Conservation (phyloP, 2,888 invertebrate species). For the Copidosoma aretas region DNA sequence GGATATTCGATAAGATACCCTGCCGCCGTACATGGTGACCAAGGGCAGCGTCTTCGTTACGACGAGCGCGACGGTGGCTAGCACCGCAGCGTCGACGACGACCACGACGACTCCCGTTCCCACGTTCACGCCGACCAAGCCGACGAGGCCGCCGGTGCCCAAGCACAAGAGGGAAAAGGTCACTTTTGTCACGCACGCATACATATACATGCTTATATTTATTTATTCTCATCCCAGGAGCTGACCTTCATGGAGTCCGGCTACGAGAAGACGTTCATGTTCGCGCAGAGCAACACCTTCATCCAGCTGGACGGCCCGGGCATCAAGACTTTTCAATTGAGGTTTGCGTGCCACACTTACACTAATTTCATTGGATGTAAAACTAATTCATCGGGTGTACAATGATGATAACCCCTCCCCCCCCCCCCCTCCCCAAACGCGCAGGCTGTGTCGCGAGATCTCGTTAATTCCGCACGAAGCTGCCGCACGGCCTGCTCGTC, state of each 20-base stretch:
- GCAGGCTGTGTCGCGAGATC: conserved; percentile 84
- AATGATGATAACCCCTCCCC: too few relatives aligned
- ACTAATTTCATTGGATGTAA: too few relatives aligned
- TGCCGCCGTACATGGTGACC: conserved; percentile 64
- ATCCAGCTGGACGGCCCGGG: conserved; percentile 91
- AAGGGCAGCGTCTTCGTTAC: conserved; percentile 59
- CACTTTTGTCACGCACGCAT: neutral
- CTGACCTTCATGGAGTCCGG: conserved; percentile 87
- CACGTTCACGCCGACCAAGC: conserved; percentile 63
- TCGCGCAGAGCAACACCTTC: conserved; percentile 88
- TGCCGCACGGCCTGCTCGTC: conserved; percentile 86
- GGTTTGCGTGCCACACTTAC: conserved; percentile 64
- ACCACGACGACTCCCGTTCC: conserved; percentile 59
- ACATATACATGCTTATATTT: neutral
- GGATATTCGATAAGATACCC: too few relatives aligned
- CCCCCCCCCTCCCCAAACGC: too few relatives aligned
- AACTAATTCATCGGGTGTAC: too few relatives aligned
- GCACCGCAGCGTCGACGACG: conserved; percentile 65
- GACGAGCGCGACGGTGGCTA: conserved; percentile 58
- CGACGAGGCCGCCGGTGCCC: conserved; percentile 71
- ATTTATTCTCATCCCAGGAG: conserved; percentile 63
- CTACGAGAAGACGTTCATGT: conserved; percentile 86
- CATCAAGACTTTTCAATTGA: conserved; percentile 86
- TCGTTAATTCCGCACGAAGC: conserved; percentile 87
- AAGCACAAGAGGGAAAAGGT: conserved; percentile 73